These are phyloP conservation scores for Euspilapteryx auroguttella DNA, from an alignment of 2,888 invertebrate species.

Conservation along the genomic window DNA sequence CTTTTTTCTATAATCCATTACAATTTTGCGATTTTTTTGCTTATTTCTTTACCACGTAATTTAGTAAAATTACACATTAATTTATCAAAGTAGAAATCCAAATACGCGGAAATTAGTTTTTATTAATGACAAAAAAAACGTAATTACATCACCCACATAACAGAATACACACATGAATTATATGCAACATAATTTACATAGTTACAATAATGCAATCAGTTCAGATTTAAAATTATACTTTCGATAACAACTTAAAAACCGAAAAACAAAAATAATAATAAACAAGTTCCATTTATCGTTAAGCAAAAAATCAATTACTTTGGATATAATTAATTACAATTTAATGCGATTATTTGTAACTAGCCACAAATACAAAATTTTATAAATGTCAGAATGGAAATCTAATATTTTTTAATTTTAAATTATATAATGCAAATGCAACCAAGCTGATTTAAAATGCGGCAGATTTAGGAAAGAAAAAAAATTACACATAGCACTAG, in stretches of 20 bases:
- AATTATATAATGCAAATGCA: too few relatives aligned
- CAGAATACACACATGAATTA: slow-evolving; percentile 48
- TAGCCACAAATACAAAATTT: too few relatives aligned
- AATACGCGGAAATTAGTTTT: slow-evolving; percentile 51
- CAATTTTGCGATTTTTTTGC: slow-evolving; percentile 57
- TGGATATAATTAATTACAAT: too few relatives aligned
- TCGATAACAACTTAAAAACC: slow-evolving; percentile 41
- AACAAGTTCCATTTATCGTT: too few relatives aligned
- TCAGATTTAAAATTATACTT: slow-evolving; percentile 40
- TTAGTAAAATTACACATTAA: slow-evolving; percentile 45
- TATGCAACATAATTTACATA: slow-evolving; percentile 22
- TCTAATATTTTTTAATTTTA: too few relatives aligned
- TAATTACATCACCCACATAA: slow-evolving; percentile 49
- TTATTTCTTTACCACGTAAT: slow-evolving; percentile 40
- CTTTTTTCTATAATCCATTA: slow-evolving; percentile 54
- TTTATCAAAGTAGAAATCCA: slow-evolving; percentile 56
- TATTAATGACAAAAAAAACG: slow-evolving; percentile 43
- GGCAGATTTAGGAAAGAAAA: too few relatives aligned
- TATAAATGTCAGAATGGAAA: too few relatives aligned
- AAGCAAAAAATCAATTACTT: too few relatives aligned
- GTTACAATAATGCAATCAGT: slow-evolving; percentile 21
- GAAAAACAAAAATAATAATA: slow-evolving; percentile 35
- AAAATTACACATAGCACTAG: slow-evolving; percentile 32
- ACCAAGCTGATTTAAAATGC: too few relatives aligned
- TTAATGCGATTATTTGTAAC: too few relatives aligned